Evolutionary conservation across 2,113 vertebrate genomes (phyloP).

Genomic region (Nycticryphes semicollaris): DNA sequence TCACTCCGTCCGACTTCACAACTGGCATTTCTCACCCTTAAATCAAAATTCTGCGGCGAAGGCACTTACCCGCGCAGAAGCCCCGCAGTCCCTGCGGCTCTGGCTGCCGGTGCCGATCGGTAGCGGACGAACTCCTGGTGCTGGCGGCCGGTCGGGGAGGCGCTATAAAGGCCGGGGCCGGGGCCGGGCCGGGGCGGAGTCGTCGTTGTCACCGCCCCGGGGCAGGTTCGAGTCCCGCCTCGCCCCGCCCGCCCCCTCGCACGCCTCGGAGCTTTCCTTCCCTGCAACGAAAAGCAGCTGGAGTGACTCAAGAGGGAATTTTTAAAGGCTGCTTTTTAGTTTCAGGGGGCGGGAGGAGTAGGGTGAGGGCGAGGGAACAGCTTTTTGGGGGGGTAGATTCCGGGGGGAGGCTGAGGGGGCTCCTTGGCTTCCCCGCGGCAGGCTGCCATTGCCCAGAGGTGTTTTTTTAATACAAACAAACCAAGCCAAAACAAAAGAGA

Average conservation of each 20-base stretch:
- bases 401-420: too few relatives aligned
- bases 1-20: accelerated
- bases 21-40: accelerated
- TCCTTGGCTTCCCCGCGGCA: not conserved
- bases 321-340: not conserved
- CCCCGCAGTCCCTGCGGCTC: too few relatives aligned
- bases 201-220: not conserved
- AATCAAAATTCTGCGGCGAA: accelerated
- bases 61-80: constrained; percentile 11
- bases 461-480: not conserved
- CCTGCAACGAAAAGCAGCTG: accelerated
- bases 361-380: accelerated
- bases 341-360: not conserved
- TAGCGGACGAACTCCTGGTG: accelerated
- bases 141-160: accelerated
- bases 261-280: accelerated
- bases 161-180: not conserved
- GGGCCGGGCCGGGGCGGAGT: not conserved
- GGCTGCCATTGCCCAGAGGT: too few relatives aligned
- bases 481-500: not conserved
- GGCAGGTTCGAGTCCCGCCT: not conserved
- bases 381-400: not conserved
- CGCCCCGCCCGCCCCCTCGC: too few relatives aligned
- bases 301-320: not conserved
- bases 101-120: too few relatives aligned